Conservation (phyloP, 2,797 vertebrate species). For the Epinephelus malabaricus region DNA sequence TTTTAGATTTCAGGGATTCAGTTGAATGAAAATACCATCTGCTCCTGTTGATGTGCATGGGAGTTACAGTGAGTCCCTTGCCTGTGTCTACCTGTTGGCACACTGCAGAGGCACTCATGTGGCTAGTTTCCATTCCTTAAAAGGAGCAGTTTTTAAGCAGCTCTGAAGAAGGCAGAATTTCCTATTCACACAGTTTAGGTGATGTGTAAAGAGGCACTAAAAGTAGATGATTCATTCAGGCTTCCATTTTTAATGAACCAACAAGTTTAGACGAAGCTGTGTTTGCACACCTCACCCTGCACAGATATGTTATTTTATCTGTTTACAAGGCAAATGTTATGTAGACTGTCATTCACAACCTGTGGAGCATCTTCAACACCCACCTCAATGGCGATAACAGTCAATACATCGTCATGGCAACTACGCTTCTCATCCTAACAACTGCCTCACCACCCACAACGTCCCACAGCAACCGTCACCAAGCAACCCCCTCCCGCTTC, state of each 20-base stretch:
- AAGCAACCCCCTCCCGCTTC: slow-evolving; percentile 82
- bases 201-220: background rate
- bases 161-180: slow-evolving; percentile 7
- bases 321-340: slow-evolving; percentile 47
- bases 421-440: slow-evolving; percentile 82
- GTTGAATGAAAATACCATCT: slow-evolving; percentile 70
- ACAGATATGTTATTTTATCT: slow-evolving; percentile 16
- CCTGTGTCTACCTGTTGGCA: slow-evolving; percentile 64
- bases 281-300: slow-evolving; percentile 4
- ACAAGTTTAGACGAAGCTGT: background rate
- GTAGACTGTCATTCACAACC: slow-evolving; percentile 77
- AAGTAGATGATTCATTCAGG: slow-evolving; percentile 1
- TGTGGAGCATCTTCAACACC: slow-evolving; percentile 77
- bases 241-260: background rate
- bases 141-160: slow-evolving; percentile 31
- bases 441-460: slow-evolving; percentile 82
- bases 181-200: slow-evolving; percentile 16
- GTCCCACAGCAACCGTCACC: slow-evolving; percentile 85
- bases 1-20: slow-evolving; percentile 50
- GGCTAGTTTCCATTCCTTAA: slow-evolving; percentile 52
- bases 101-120: slow-evolving; percentile 10
- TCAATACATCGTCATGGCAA: slow-evolving; percentile 84
- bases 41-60: slow-evolving; percentile 59
- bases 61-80: slow-evolving; percentile 40
- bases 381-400: slow-evolving; percentile 73